Evolutionary conservation across 2,113 vertebrate species (phyloP).

Genomic region (Turdus rufiventris): DNA sequence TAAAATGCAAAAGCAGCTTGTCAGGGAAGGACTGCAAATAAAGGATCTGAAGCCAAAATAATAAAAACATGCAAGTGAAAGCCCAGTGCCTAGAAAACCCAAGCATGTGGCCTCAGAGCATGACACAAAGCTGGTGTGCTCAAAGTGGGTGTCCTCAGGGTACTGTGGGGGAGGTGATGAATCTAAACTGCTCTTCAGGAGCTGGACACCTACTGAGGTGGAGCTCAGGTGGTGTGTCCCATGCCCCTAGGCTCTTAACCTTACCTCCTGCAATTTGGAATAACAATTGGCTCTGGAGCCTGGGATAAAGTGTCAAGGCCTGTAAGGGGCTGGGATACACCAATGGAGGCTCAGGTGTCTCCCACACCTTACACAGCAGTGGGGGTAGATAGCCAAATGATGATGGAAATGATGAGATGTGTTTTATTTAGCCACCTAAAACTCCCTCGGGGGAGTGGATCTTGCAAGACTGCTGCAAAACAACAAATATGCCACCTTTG

Average conservation of each 20-base stretch:
- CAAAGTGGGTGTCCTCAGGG: slow-evolving; percentile 42
- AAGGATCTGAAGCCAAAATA: slow-evolving; percentile 50
- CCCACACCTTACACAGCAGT: neutral
- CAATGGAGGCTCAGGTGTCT: neutral
- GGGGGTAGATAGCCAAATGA: neutral
- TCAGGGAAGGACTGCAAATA: slow-evolving; percentile 56
- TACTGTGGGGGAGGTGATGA: neutral
- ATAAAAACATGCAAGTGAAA: slow-evolving; percentile 49
- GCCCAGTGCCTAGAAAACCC: slow-evolving; percentile 13
- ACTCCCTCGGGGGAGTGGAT: neutral
- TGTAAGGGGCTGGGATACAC: neutral
- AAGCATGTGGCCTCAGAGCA: neutral
- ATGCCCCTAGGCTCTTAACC: neutral
- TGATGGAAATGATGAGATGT: neutral
- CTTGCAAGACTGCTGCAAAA: slow-evolving; percentile 21
- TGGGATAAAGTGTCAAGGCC: neutral
- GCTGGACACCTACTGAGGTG: slow-evolving; percentile 4
- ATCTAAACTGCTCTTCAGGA: neutral
- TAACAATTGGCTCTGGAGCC: neutral
- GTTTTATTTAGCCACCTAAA: slow-evolving; percentile 24
- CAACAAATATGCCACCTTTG: slow-evolving; percentile 13
- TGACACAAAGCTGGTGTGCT: slow-evolving; percentile 13
- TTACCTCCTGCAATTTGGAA: neutral
- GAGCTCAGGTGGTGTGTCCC: slow-evolving; percentile 12
- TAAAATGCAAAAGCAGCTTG: slow-evolving; percentile 64